These are phyloP conservation scores for Tiaroga cobitis DNA, from an alignment of 2,797 vertebrate genomes.

Conservation along the genomic window DNA sequence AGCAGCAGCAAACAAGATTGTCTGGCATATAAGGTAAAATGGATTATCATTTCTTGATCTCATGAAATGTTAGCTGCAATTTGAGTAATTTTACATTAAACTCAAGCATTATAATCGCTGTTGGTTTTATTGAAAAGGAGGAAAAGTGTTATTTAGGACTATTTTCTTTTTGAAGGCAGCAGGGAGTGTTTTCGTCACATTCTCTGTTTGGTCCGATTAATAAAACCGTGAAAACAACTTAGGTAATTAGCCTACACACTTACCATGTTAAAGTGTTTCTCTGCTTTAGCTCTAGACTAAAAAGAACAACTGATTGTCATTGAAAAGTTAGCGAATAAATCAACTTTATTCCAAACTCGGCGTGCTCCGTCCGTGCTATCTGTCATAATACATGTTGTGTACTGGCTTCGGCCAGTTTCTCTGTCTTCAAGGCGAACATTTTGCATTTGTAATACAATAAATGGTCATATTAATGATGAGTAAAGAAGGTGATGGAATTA, in stretches of 20 bases:
- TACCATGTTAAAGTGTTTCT: neutral
- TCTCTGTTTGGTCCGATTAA: neutral
- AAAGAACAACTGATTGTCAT: neutral
- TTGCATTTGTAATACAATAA: neutral
- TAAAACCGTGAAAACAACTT: neutral
- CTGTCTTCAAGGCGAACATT: neutral
- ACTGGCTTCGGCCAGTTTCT: neutral
- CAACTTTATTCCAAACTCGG: neutral
- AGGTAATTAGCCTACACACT: neutral
- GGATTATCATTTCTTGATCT: neutral
- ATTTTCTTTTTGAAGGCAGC: neutral
- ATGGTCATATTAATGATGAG: neutral
- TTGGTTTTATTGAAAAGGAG: neutral
- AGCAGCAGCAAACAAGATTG: neutral
- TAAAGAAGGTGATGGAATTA: neutral
- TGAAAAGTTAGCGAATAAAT: slow-evolving; percentile 22
- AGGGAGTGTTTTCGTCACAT: neutral
- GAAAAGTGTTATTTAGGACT: neutral
- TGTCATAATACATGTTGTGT: neutral
- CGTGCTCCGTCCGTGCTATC: neutral
- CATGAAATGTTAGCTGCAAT: neutral
- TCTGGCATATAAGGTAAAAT: slow-evolving; percentile 40
- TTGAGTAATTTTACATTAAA: neutral
- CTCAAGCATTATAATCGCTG: neutral
- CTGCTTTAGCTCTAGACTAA: no score